phyloP scores from a whole-genome alignment of 2,113 vertebrate species.

The Antechinus flavipes region DNA sequence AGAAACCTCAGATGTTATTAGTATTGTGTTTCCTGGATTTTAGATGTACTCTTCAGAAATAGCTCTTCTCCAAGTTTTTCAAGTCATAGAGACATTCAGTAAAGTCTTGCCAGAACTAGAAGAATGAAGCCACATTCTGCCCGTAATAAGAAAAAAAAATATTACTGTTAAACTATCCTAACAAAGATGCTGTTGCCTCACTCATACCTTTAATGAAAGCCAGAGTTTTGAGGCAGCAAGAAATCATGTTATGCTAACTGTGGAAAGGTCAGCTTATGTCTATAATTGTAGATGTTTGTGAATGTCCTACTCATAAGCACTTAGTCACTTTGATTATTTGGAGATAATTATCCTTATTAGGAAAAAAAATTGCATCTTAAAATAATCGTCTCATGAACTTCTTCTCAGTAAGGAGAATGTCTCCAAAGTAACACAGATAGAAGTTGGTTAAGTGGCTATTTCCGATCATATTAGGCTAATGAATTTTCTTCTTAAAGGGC shows the following conservation, averaged over 20 bases:
- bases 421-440: neutral
- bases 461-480: fast-evolving
- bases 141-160: neutral
- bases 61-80: neutral
- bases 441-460: fast-evolving
- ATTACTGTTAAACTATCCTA: fast-evolving
- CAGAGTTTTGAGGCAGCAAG: fast-evolving
- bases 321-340: conserved; percentile 3
- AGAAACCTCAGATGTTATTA: fast-evolving
- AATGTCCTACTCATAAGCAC: fast-evolving
- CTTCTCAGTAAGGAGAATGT: neutral
- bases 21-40: fast-evolving
- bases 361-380: conserved; percentile 33
- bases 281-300: neutral
- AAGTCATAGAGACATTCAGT: neutral
- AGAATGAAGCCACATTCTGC: fast-evolving
- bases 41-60: fast-evolving
- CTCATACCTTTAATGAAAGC: neutral
- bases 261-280: neutral
- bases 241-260: neutral
- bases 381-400: neutral
- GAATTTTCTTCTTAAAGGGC: neutral
- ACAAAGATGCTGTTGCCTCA: fast-evolving
- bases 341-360: conserved; percentile 49
- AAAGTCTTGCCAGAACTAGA: fast-evolving